Conservation (phyloP, 2,797 vertebrate species). For the Vultur gryphus region DNA sequence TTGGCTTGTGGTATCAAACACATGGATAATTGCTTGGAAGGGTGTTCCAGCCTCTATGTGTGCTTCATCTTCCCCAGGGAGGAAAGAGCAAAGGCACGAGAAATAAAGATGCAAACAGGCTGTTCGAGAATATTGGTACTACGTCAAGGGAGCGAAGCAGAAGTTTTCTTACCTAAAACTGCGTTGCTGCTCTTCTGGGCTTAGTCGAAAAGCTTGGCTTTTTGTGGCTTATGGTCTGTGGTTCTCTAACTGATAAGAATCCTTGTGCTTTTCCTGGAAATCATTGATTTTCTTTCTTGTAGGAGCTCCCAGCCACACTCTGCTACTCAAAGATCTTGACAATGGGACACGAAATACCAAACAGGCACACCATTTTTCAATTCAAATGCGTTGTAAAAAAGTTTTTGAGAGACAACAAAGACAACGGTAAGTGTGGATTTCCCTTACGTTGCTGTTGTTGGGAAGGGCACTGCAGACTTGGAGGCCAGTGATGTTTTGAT, state of each 20-base stretch:
- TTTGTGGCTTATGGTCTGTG: rapidly evolving
- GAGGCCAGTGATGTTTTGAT: background rate
- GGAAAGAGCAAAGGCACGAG: background rate
- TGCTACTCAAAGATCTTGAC: slow-evolving; percentile 75
- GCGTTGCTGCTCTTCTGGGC: background rate
- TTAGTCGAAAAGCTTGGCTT: background rate
- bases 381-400: slow-evolving; percentile 67
- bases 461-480: background rate
- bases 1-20: background rate
- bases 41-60: rapidly evolving
- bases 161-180: background rate
- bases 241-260: background rate
- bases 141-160: rapidly evolving
- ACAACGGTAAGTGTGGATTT: slow-evolving; percentile 66
- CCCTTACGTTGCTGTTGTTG: rapidly evolving
- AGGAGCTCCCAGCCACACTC: slow-evolving; percentile 73
- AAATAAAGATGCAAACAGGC: background rate
- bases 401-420: slow-evolving; percentile 70
- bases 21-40: background rate
- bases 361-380: slow-evolving; percentile 41
- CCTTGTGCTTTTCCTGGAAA: background rate
- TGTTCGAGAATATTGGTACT: rapidly evolving
- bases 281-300: background rate
- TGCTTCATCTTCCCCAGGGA: background rate
- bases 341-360: slow-evolving; percentile 69